Percentiles rank a stretch among this genome's conserved stretches.
Evolutionary conservation across 2,113 vertebrate genomes (phyloP).

Genomic region (Semnornis frantzii): DNA sequence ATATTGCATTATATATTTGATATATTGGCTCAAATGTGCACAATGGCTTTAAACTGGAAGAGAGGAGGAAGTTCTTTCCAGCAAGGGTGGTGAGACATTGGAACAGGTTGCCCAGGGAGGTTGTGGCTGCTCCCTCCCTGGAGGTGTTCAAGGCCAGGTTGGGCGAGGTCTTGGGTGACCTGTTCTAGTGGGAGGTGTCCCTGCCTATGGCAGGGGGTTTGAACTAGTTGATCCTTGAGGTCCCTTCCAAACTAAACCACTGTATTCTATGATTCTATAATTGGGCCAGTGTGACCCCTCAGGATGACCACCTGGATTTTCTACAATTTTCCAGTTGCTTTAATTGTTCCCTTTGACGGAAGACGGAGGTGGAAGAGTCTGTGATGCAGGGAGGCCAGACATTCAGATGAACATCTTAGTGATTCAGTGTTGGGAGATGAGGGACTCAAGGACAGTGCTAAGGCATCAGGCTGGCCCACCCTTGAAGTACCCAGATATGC

Average conservation of each 20-base stretch:
- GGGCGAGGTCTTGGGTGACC: no score
- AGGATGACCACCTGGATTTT: not conserved
- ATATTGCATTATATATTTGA: not conserved
- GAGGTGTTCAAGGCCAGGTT: no score
- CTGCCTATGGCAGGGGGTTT: no score
- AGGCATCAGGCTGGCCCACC: not conserved
- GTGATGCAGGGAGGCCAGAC: not conserved
- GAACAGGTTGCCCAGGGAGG: no score
- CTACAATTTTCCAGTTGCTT: not conserved
- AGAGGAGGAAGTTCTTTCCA: no score
- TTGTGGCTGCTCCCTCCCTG: no score
- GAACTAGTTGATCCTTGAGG: no score
- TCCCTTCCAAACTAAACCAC: no score
- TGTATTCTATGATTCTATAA: no score
- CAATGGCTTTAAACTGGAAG: no score
- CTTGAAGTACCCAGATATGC: not conserved
- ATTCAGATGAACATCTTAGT: not conserved
- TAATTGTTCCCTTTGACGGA: not conserved
- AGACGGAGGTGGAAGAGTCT: not conserved
- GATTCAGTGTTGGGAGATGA: not conserved
- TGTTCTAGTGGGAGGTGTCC: no score
- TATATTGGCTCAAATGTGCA: not conserved
- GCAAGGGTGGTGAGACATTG: no score
- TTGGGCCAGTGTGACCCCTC: not conserved
- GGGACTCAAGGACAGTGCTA: accelerated